A percentile compares a stretch with the other conserved stretches of the same genome.
These are phyloP conservation scores for Hydrotaea diabolus DNA, from an alignment of 2,888 invertebrate species.

Conservation along the genomic window DNA sequence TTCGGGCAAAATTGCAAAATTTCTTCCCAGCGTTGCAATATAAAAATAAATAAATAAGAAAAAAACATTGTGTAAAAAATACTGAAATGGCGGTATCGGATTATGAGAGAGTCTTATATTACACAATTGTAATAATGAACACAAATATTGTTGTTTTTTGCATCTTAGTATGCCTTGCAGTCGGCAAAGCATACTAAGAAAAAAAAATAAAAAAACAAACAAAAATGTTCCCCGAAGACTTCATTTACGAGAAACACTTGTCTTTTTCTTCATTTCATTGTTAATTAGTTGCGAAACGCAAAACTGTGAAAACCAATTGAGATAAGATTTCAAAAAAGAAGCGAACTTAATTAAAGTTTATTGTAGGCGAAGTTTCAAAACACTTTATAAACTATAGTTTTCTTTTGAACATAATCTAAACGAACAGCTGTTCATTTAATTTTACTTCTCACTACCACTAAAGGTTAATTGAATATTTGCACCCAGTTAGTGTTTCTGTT, in stretches of 20 bases:
- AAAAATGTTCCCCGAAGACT: neutral
- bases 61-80: slow-evolving; percentile 21
- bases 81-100: slow-evolving; percentile 7
- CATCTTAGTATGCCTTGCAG: too few species aligned
- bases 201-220: neutral
- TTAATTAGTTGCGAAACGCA: neutral
- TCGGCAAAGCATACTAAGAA: neutral
- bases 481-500: neutral
- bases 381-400: neutral
- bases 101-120: slow-evolving; percentile 28
- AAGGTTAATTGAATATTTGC: slow-evolving; percentile 16
- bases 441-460: neutral
- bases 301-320: neutral
- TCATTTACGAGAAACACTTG: neutral
- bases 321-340: neutral
- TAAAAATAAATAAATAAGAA: neutral
- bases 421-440: neutral
- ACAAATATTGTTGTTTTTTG: too few species aligned
- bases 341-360: neutral
- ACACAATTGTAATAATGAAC: slow-evolving; percentile 10
- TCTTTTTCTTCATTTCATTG: neutral
- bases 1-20: slow-evolving; percentile 22
- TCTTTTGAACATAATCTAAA: neutral
- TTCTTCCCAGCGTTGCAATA: slow-evolving; percentile 43
- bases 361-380: neutral